These are phyloP conservation scores for Salvelinus sp. DNA, from an alignment of 2,113 vertebrate species.

Conservation along the genomic window DNA sequence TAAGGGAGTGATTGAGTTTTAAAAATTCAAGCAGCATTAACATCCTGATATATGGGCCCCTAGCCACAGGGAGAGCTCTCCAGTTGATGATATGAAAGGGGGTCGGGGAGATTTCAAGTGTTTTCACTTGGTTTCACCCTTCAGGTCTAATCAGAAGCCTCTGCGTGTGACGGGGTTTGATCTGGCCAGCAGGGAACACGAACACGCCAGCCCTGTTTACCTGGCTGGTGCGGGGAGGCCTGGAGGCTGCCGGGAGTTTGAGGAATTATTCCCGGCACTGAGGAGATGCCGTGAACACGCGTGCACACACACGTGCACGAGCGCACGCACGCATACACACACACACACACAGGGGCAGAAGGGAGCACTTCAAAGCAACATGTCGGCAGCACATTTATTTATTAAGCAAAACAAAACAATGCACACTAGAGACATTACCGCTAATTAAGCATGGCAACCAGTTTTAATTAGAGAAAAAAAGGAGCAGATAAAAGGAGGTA, in stretches of 20 bases:
- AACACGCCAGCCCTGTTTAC: conserved; percentile 34
- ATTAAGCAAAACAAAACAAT: conserved; percentile 14
- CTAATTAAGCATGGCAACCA: conserved; percentile 40
- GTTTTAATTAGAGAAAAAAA: conserved; percentile 60
- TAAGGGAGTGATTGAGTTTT: conserved; percentile 30
- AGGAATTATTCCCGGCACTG: conserved; percentile 4
- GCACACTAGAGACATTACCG: conserved; percentile 37
- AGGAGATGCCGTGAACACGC: conserved; percentile 10
- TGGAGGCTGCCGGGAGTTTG: conserved; percentile 16
- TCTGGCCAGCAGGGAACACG: conserved; percentile 33
- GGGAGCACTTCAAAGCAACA: conserved; percentile 28
- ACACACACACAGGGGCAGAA: neutral
- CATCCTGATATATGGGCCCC: conserved; percentile 31
- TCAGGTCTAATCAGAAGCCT: conserved; percentile 47
- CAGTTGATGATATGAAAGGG: conserved; percentile 6
- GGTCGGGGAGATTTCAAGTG: conserved; percentile 9
- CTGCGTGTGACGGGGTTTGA: conserved; percentile 47
- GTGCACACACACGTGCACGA: no score
- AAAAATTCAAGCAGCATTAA: conserved; percentile 37
- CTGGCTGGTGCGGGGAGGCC: conserved; percentile 16
- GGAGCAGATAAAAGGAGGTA: no score
- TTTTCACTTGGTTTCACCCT: conserved; percentile 29
- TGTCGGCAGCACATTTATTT: conserved; percentile 23
- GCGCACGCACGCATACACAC: no score
- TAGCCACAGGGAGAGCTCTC: conserved; percentile 17